Evolutionary conservation across 2,797 vertebrate genomes (phyloP).

Genomic region (Enteromius radiatus): DNA sequence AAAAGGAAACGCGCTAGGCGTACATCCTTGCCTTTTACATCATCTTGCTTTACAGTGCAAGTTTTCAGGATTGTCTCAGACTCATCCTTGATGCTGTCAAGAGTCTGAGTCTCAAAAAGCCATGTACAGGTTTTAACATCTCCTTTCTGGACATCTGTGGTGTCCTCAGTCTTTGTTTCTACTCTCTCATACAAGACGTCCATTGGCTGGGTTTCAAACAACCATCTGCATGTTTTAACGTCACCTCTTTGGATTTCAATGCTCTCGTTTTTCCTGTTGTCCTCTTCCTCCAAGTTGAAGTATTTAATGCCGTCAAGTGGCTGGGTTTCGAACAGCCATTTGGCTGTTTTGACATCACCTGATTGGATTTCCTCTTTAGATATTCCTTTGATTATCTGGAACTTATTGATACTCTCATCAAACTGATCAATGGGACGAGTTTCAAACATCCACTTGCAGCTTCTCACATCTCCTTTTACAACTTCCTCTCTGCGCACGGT

Average conservation of each 20-base stretch:
- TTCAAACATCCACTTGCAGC: constrained; percentile 95
- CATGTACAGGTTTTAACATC: constrained; percentile 92
- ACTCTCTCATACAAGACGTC: constrained; percentile 89
- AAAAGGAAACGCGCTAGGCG: constrained; percentile 87
- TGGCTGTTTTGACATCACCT: constrained; percentile 92
- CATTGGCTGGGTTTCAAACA: constrained; percentile 95
- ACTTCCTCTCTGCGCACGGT: constrained; percentile 92
- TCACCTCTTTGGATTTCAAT: constrained; percentile 86
- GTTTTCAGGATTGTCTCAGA: constrained; percentile 80
- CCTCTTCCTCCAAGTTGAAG: constrained; percentile 80
- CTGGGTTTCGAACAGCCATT: constrained; percentile 95
- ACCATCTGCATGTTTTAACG: constrained; percentile 90
- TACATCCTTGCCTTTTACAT: constrained; percentile 89
- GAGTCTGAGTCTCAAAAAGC: constrained; percentile 92
- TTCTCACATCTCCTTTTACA: constrained; percentile 88
- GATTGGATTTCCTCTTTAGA: constrained; percentile 90
- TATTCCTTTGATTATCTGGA: constrained; percentile 92
- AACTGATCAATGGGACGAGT: constrained; percentile 91
- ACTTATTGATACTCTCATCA: constrained; percentile 88
- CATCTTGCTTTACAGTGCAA: constrained; percentile 84
- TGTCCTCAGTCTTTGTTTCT: constrained; percentile 72
- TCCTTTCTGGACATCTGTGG: constrained; percentile 83
- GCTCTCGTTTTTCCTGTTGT: constrained; percentile 71
- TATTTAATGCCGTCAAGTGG: constrained; percentile 87
- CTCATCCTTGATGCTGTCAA: constrained; percentile 87